Base-by-base conservation (phyloP, 2,888 invertebrate genomes). In the Arrhopalites spinosus region DNA sequence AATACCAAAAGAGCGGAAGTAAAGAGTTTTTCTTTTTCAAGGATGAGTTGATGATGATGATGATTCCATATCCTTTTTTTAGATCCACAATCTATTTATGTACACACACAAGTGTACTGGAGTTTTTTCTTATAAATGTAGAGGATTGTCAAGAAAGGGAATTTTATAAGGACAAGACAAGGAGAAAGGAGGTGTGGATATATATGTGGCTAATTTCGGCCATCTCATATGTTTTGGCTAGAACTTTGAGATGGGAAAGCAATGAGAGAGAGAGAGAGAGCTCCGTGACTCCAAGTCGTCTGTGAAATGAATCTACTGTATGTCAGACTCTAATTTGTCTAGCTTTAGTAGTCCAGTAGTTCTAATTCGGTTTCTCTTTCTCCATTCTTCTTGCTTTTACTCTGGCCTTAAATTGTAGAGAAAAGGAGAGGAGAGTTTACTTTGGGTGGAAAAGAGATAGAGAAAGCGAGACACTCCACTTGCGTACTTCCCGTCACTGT, bases 321-420 rank as follows among this genome's bases (percentile, higher is more conserved):
- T 64, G 30, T 64, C 69, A 47, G 69, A 67, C 69, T 36, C 36
- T 69, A 69, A 69, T 69, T 69, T 69, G 69, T 69, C 69, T 69
- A 69, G 69, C 47, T 69, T 69, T 69, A 53, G 53, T 45, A 27
- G 25, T 2, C 47, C 30, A 67, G 17, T 67, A 25, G 47, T 67
- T 67, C 47, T 45, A 20, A 25, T 45, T 45, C 23, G 17, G 25
- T 45, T 67, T 25, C 59, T 61, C 59, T 61, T 23, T 20, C 27
- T 23, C 27, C 13, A 20, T 13, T 61, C 15, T 13, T 15, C 59
- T 61, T 61, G 20, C 5, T 23, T 15, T 5, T 61, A 23, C 25
- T 25, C 59, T 23, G 23, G 5, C 20, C 61, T 27, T n/a, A 27
- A n/a, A 61, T 13, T 61, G 11, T 27, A 29, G 13, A 23, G n/a